Evolutionary conservation across 2,888 invertebrate species (phyloP).

Genomic region (Melanotus villosus): DNA sequence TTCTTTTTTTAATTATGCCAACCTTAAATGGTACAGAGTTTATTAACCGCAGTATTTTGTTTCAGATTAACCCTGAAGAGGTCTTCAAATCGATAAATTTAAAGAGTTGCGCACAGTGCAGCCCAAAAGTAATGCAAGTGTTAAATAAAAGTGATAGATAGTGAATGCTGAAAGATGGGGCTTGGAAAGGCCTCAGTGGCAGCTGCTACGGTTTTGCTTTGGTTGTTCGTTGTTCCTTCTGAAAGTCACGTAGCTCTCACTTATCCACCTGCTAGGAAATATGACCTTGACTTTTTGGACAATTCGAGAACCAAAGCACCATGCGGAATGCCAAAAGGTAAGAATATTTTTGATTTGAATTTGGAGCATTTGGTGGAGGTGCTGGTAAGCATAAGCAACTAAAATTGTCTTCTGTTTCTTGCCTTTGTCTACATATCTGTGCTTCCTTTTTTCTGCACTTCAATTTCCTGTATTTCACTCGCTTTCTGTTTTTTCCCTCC

Average conservation of each 20-base stretch:
- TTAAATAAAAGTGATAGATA: conserved; percentile 38
- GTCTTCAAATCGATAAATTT: no score
- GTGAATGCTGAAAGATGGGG: conserved; percentile 35
- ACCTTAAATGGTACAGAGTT: no score
- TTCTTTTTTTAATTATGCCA: no score
- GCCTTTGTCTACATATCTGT: no score
- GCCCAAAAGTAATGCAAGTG: conserved; percentile 31
- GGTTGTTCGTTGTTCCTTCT: conserved; percentile 27
- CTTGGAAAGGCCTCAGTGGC: conserved; percentile 24
- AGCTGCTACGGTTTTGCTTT: conserved; percentile 21
- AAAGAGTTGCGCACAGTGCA: conserved; percentile 1
- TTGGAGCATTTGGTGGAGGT: no score
- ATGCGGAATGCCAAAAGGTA: conserved; percentile 97
- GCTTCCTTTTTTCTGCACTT: no score
- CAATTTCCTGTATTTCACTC: no score
- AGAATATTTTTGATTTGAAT: conserved; percentile 56
- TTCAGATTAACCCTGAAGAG: no score
- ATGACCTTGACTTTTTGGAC: conserved; percentile 93
- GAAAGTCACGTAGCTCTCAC: conserved; percentile 85
- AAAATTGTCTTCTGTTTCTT: no score
- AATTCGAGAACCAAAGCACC: conserved; percentile 90
- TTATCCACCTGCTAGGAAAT: conserved; percentile 90
- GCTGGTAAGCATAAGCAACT: no score
- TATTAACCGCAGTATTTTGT: no score
- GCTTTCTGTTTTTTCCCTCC: no score